Conservation (phyloP, 1,140 invertebrate species). For the Mya arenaria region DNA sequence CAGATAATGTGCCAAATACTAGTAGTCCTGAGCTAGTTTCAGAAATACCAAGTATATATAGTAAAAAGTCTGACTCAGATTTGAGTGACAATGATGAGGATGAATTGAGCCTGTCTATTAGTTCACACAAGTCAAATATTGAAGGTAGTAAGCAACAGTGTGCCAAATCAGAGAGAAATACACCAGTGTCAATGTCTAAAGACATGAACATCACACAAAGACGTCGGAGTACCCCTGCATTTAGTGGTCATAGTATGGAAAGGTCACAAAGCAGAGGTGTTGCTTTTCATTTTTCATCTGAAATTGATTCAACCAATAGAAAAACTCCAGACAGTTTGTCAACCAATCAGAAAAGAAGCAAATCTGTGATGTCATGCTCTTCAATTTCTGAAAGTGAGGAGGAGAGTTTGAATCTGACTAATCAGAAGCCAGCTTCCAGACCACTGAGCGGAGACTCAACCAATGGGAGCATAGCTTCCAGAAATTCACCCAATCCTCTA, state of each 20-base stretch:
- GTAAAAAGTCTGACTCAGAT: neutral
- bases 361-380: slow-evolving; percentile 33
- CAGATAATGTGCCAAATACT: neutral
- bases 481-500: slow-evolving; percentile 24
- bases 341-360: slow-evolving; percentile 43
- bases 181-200: neutral
- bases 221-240: neutral
- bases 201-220: no score
- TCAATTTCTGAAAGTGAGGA: slow-evolving; percentile 38
- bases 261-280: neutral
- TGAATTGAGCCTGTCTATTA: neutral
- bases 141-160: neutral
- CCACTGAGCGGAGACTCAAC: slow-evolving; percentile 19
- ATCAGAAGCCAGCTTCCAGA: neutral
- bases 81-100: slow-evolving; percentile 29
- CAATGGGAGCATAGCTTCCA: slow-evolving; percentile 23
- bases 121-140: neutral
- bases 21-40: neutral
- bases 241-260: neutral
- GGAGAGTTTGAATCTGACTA: neutral
- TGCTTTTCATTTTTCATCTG: neutral
- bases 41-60: slow-evolving; percentile 40
- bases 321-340: slow-evolving; percentile 3
- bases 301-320: slow-evolving; percentile 4
- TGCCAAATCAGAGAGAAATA: neutral